These are phyloP conservation scores for Morelia viridis DNA, from an alignment of 2,797 vertebrate genomes.

Conservation along the genomic window DNA sequence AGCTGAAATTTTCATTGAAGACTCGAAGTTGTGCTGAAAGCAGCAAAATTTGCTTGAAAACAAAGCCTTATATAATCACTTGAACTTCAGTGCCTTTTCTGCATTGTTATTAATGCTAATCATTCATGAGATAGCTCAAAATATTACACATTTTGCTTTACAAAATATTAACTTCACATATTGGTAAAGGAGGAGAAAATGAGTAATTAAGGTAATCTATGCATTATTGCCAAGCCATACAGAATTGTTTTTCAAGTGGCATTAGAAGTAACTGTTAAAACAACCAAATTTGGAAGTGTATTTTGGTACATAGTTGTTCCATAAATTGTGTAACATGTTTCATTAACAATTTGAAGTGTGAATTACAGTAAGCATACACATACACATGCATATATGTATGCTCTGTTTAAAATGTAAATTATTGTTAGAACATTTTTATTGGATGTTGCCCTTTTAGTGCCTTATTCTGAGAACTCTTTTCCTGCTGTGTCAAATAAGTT, in stretches of 20 bases:
- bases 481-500: constrained; percentile 85
- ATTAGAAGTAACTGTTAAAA: constrained; percentile 85
- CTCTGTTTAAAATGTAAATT: constrained; percentile 99
- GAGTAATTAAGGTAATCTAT: constrained; percentile 93
- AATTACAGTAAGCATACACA: constrained; percentile 85
- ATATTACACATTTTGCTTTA: constrained; percentile 75
- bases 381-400: constrained; percentile 84
- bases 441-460: constrained; percentile 95
- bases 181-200: constrained; percentile 77
- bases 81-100: constrained; percentile 86
- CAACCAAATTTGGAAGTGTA: constrained; percentile 74
- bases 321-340: constrained; percentile 92
- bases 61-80: constrained; percentile 76
- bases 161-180: constrained; percentile 74
- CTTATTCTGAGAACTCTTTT: constrained; percentile 92
- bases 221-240: constrained; percentile 98
- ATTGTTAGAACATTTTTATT: constrained; percentile 96
- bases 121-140: constrained; percentile 70
- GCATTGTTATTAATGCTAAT: constrained; percentile 77
- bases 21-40: constrained; percentile 73
- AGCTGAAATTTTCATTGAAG: constrained; percentile 73
- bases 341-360: constrained; percentile 91
- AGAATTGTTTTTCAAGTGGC: constrained; percentile 86
- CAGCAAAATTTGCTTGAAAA: constrained; percentile 72
- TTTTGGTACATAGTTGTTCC: constrained; percentile 86